phyloP scores from a whole-genome alignment of 2,888 invertebrate species.

The Nemapogon koenigi region DNA sequence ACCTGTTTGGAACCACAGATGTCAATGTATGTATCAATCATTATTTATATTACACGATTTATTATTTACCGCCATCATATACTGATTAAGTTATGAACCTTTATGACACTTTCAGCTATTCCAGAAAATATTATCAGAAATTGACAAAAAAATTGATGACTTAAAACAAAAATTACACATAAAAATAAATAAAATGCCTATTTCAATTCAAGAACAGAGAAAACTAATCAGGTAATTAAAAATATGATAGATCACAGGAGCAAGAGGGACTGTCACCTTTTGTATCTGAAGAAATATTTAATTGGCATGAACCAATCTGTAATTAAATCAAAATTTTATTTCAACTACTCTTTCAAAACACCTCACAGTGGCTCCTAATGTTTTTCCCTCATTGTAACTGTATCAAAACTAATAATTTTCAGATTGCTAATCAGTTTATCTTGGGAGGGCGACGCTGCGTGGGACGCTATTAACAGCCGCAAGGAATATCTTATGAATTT shows the following conservation, averaged over 20 bases:
- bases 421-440: conserved; percentile 52
- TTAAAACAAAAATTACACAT: conserved; percentile 81
- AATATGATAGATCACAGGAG: conserved; percentile 47
- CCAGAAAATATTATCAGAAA: conserved; percentile 87
- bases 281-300: not conserved
- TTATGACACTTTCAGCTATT: conserved; percentile 82
- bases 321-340: not conserved
- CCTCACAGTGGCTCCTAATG: not conserved
- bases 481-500: conserved; percentile 78
- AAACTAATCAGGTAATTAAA: conserved; percentile 86
- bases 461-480: conserved; percentile 90
- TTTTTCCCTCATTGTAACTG: no score
- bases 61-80: no score
- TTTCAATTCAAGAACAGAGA: conserved; percentile 93
- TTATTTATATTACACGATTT: no score
- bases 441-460: conserved; percentile 87
- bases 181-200: conserved; percentile 89
- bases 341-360: not conserved
- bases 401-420: conserved; percentile 10
- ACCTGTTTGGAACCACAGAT: conserved; percentile 93
- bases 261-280: not conserved
- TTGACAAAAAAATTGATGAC: conserved; percentile 85
- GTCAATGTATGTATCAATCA: conserved; percentile 72
- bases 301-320: no score
- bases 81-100: no score